Evolutionary conservation across 1,140 invertebrate genomes (phyloP), one percentile per base, ranked within the genome.

Genomic region (Micrasema minimum): DNA sequence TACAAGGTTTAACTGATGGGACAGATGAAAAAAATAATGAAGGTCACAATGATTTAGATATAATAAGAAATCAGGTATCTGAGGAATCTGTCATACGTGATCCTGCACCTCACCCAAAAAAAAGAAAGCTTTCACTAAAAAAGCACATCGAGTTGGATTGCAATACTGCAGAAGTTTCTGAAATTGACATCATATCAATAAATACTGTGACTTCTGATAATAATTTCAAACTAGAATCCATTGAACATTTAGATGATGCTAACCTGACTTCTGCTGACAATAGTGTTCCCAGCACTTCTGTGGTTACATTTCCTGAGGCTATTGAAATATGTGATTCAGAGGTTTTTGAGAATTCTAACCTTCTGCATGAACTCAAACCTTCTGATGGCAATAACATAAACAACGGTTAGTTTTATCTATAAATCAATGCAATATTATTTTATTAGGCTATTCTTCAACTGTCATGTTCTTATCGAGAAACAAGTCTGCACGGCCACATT

Each of bases 1-100:
- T 96, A 74, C 92, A 94, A 82, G 94, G 94, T 71, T 86, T 96
- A 72, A 93, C 93, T 46, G 85, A 87, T 72, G 77, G 78, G 46
- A 78, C 80, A 43, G 81, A 80, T 23, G 78, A 80, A 57, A 62
- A 66, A 55, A 22, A 66, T 12, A 41, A 55, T 23, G 80, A 74
- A 70, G 73, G 81, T 35, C 62, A 16, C 38, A 80, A 71, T 77
- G 81, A 83, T 35, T 78, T 77, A 12, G 65, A 67, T 43, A 31
- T 46, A 1, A 43, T 53, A 46, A 46, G 23, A 31, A 35, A 61
- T 37, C 66, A 59, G 16, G n/a, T 16, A 2, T 43, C 62, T 50
- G n/a, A 35, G 11, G 55, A 59, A 59, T 37, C 3, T 38, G 55
- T 37, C 38, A 20, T 18, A 9, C 38, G 31, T 10, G 20, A 41